Percentiles rank a stretch among this genome's conserved stretches.
phyloP scores from a whole-genome alignment of 2,888 invertebrate species.

The Coleophora deauratella region DNA sequence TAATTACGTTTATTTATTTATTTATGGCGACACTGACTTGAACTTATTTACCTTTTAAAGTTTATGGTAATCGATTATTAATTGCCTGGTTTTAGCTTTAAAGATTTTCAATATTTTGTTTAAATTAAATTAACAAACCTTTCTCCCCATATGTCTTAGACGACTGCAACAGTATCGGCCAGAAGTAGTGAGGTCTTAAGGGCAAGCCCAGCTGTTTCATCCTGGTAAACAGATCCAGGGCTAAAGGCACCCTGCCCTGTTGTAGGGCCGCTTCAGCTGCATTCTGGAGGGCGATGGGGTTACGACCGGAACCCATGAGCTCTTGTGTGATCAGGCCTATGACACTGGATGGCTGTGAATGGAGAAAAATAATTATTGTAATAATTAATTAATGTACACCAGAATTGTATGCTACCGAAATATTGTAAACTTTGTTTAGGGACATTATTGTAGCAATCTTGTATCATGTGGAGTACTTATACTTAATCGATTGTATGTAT shows the following conservation, averaged over 20 bases:
- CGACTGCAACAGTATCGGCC: constrained; percentile 74
- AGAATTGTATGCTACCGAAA: background rate
- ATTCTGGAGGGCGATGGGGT: constrained; percentile 64
- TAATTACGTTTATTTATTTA: too few relatives aligned
- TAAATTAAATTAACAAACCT: constrained; percentile 34
- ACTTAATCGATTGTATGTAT: too few relatives aligned
- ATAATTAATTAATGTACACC: background rate
- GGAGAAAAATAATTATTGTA: background rate
- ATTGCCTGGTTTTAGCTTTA: too few relatives aligned
- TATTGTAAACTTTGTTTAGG: background rate
- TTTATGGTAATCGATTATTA: too few relatives aligned
- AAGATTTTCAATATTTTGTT: too few relatives aligned
- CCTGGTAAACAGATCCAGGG: constrained; percentile 53
- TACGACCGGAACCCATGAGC: constrained; percentile 57
- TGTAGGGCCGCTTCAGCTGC: constrained; percentile 71
- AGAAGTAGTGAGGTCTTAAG: constrained; percentile 77
- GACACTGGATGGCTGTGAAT: constrained; percentile 55
- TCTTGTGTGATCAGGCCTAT: constrained; percentile 58
- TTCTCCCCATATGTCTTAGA: constrained; percentile 68
- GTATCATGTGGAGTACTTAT: too few relatives aligned
- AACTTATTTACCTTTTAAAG: too few relatives aligned
- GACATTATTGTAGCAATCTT: too few relatives aligned
- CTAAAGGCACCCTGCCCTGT: constrained; percentile 50
- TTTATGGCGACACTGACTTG: too few relatives aligned
- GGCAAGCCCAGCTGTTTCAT: constrained; percentile 54